Evolutionary conservation across 2,888 invertebrate genomes (phyloP).

Genomic region (Leptogaster cylindrica): DNA sequence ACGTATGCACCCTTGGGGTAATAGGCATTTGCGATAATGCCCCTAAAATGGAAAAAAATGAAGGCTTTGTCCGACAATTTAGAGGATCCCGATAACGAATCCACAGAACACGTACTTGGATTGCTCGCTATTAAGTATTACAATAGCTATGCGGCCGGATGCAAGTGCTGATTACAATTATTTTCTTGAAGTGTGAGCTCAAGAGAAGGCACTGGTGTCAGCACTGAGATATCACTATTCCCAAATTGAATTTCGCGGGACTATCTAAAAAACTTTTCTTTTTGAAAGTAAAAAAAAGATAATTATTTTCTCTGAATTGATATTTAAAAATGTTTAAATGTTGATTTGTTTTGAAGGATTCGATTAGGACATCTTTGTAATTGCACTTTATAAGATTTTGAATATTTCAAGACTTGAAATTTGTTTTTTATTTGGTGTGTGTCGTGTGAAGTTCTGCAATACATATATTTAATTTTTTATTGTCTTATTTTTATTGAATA

Average conservation of each 20-base stretch:
- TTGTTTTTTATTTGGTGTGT: too few species aligned
- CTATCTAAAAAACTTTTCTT: too few species aligned
- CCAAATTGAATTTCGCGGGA: neutral
- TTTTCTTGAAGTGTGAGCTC: neutral
- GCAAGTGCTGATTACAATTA: slow-evolving; percentile 4
- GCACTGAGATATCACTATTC: neutral
- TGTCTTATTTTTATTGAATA: neutral
- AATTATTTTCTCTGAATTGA: too few species aligned
- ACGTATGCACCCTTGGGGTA: too few species aligned
- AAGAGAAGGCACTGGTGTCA: slow-evolving; percentile 1
- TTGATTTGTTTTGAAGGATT: too few species aligned
- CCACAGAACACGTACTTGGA: slow-evolving; percentile 9
- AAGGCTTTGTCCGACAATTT: slow-evolving; percentile 28
- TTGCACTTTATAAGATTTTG: neutral
- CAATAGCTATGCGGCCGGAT: slow-evolving; percentile 16
- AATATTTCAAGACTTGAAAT: too few species aligned
- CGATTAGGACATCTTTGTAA: neutral
- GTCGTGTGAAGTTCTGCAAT: too few species aligned
- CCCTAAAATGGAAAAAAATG: neutral
- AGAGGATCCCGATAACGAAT: slow-evolving; percentile 16
- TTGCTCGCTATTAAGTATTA: neutral
- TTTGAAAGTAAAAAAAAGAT: too few species aligned
- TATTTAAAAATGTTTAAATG: too few species aligned
- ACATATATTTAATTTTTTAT: neutral
- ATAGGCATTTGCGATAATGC: too few species aligned